Conservation (phyloP, 2,797 vertebrate genomes). For the Sebastes variabilis region DNA sequence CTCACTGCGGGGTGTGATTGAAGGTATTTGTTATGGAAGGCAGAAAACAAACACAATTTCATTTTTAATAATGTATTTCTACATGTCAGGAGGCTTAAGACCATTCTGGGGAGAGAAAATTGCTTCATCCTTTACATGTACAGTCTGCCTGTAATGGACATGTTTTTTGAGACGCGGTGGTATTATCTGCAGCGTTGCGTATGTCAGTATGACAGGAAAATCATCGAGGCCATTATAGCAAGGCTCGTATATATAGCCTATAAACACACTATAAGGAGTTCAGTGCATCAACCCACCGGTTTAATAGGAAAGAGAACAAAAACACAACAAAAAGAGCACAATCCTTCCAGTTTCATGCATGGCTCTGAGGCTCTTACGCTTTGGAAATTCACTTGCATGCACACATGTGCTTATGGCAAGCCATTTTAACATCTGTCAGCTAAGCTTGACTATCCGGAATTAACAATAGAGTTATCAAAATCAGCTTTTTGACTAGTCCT, state of each 20-base stretch:
- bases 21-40: background rate
- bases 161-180: background rate
- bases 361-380: background rate
- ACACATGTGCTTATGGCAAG: background rate
- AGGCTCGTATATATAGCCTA: background rate
- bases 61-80: constrained; percentile 17
- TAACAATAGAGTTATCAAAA: no score
- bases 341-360: background rate
- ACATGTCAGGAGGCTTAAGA: background rate
- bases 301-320: constrained; percentile 10
- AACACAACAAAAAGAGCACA: background rate
- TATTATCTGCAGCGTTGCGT: background rate
- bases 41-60: constrained; percentile 1
- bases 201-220: background rate
- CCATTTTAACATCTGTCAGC: background rate
- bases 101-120: background rate
- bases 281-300: constrained; percentile 19
- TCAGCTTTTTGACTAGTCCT: background rate
- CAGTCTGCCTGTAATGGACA: background rate
- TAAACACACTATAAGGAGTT: constrained; percentile 22
- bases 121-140: background rate
- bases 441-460: background rate
- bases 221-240: background rate
- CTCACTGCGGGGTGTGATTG: background rate
- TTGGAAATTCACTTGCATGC: constrained; percentile 8